Conservation (phyloP, 30 jellyfish, hydroid and myxozoan species). For the Haliclystus octoradiatus region DNA sequence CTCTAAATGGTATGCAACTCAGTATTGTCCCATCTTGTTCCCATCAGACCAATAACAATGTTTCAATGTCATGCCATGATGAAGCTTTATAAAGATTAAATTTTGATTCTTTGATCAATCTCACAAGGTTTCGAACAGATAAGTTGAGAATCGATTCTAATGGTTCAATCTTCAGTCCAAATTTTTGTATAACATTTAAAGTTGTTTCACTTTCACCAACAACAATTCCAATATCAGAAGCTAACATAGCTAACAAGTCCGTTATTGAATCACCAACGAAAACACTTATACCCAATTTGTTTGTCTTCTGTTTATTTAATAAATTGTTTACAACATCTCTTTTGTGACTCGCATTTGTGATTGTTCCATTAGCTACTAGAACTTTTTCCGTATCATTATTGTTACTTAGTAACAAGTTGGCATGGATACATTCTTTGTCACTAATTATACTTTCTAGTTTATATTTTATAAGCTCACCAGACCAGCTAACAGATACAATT, state of each 20-base stretch:
- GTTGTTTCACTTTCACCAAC: constrained; percentile 32
- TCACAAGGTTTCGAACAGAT: background rate
- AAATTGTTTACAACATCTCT: constrained; percentile 3
- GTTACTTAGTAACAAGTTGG: constrained; percentile 22
- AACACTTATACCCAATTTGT: constrained; percentile 4
- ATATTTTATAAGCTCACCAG: constrained; percentile 30
- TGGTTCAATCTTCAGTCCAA: constrained; percentile 32
- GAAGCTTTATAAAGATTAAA: constrained; percentile 8
- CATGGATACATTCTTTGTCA: constrained; percentile 15
- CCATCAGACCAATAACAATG: background rate
- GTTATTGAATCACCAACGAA: constrained; percentile 59
- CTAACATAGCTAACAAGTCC: constrained; percentile 28
- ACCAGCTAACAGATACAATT: constrained; percentile 60
- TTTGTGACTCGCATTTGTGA: constrained; percentile 36
- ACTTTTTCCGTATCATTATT: constrained; percentile 29
- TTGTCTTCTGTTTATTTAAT: background rate
- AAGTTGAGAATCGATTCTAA: background rate
- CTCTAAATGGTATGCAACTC: too few species aligned
- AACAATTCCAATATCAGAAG: constrained; percentile 30
- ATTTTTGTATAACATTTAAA: constrained; percentile 9
- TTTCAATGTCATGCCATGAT: constrained; percentile 23
- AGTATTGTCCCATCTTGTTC: too few species aligned
- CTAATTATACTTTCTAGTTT: constrained; percentile 26
- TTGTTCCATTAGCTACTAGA: too few species aligned
- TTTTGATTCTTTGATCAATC: background rate